Evolutionary conservation across 2,113 vertebrate species (phyloP).

Genomic region (Thunnus maccoyii): DNA sequence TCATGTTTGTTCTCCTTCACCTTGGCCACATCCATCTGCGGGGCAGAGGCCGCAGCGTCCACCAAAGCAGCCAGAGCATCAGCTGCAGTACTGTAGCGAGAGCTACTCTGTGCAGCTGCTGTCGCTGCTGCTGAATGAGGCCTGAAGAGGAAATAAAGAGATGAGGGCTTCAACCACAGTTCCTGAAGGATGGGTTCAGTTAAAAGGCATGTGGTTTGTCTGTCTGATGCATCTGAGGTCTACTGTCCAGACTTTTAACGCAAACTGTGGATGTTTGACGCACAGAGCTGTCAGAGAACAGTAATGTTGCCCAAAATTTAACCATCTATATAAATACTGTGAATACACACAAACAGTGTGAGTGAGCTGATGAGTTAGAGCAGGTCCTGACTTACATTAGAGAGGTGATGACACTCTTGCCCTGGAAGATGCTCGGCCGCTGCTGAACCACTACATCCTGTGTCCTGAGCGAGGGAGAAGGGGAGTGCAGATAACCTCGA

Average conservation of each 20-base stretch:
- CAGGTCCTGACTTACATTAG: conserved; percentile 87
- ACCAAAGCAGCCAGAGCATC: conserved; percentile 96
- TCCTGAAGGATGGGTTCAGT: not conserved
- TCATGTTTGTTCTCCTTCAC: conserved; percentile 94
- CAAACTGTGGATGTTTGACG: not conserved
- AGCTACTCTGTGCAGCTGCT: conserved; percentile 85
- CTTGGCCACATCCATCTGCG: conserved; percentile 96
- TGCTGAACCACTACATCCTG: conserved; percentile 94
- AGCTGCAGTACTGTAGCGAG: conserved; percentile 95
- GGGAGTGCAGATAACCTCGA: conserved; percentile 92
- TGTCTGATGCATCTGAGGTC: not conserved
- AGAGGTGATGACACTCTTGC: conserved; percentile 96
- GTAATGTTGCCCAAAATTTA: not conserved
- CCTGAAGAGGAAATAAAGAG: conserved; percentile 66
- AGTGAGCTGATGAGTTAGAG: not conserved
- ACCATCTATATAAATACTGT: not conserved
- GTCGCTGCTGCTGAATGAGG: conserved; percentile 79
- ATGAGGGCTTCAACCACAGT: not conserved
- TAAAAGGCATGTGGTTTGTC: not conserved
- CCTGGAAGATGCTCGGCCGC: conserved; percentile 97
- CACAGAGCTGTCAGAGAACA: no score
- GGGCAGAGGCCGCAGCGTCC: conserved; percentile 94
- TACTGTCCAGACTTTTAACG: not conserved
- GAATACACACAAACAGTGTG: not conserved
- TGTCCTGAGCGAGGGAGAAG: conserved; percentile 92